Percentiles rank a stretch among this genome's conserved stretches.
Evolutionary conservation across 2,797 vertebrate genomes (phyloP).

Genomic region (Melanotaenia pygmaea): DNA sequence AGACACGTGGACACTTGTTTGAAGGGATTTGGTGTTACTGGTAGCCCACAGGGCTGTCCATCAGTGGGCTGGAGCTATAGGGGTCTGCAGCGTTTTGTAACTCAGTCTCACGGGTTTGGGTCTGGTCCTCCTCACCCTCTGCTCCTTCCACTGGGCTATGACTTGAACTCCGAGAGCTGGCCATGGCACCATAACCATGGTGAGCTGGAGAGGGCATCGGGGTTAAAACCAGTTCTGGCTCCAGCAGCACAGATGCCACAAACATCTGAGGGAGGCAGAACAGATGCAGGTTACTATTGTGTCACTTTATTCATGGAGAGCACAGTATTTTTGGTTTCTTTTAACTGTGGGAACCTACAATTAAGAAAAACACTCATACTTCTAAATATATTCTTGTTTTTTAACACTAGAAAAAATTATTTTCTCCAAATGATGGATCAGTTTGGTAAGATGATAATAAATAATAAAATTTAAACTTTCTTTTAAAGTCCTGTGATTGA

Average conservation of each 20-base stretch:
- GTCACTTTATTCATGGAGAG: background rate
- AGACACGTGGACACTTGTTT: slow-evolving; percentile 56
- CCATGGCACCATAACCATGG: slow-evolving; percentile 93
- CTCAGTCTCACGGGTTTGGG: slow-evolving; percentile 74
- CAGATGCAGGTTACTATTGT: slow-evolving; percentile 26
- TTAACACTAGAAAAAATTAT: background rate
- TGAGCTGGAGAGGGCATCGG: slow-evolving; percentile 93
- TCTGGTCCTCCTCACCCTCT: slow-evolving; percentile 81
- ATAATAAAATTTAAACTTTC: background rate
- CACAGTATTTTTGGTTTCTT: slow-evolving; percentile 2
- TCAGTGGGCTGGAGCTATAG: slow-evolving; percentile 82
- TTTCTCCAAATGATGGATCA: background rate
- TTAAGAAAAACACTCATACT: background rate
- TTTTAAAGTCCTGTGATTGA: background rate
- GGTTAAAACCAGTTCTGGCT: slow-evolving; percentile 92
- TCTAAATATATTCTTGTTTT: background rate
- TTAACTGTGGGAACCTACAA: background rate
- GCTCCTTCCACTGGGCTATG: slow-evolving; percentile 70
- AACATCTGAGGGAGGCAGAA: slow-evolving; percentile 86
- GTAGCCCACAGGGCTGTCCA: slow-evolving; percentile 86
- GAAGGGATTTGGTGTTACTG: slow-evolving; percentile 77
- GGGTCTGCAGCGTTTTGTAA: slow-evolving; percentile 81
- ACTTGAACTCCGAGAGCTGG: slow-evolving; percentile 85
- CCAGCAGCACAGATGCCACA: slow-evolving; percentile 93
- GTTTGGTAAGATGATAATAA: background rate